These are phyloP conservation scores for Sabellastarte sp. DNA, from an alignment of 2,888 invertebrate species.

Conservation along the genomic window DNA sequence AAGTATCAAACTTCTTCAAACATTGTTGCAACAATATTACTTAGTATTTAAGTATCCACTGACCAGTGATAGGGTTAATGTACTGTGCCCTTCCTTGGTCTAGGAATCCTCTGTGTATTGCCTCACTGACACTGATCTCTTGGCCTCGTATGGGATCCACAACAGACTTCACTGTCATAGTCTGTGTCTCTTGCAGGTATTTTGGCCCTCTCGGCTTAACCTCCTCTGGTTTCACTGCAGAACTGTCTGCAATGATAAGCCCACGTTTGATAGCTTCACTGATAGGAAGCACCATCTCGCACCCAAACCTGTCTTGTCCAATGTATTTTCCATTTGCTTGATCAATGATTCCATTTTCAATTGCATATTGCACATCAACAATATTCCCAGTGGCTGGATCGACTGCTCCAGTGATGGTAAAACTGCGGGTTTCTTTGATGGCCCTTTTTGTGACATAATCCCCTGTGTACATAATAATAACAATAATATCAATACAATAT, in stretches of 20 bases:
- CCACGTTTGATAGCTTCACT: constrained; percentile 79
- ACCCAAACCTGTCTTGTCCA: constrained; percentile 54
- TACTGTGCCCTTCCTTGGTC: constrained; percentile 31
- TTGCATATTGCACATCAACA: constrained; percentile 68
- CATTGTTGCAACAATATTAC: no score
- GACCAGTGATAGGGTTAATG: constrained; percentile 47
- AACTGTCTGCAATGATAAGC: constrained; percentile 64
- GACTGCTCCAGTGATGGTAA: constrained; percentile 75
- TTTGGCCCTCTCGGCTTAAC: constrained; percentile 34
- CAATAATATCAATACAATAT: no score
- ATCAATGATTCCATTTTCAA: constrained; percentile 75
- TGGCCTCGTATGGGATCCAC: constrained; percentile 83
- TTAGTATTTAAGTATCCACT: no score
- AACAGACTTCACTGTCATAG: constrained; percentile 74
- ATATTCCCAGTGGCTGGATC: constrained; percentile 86
- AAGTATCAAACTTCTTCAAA: no score
- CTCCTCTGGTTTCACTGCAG: constrained; percentile 41
- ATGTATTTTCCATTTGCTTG: constrained; percentile 63
- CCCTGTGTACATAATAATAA: no score
- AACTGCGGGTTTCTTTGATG: constrained; percentile 52
- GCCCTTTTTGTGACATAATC: constrained; percentile 5
- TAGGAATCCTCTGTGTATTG: constrained; percentile 69
- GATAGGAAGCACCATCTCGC: constrained; percentile 75
- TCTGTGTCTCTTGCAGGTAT: constrained; percentile 64
- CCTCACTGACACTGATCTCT: constrained; percentile 77